phyloP scores from a whole-genome alignment of 2,797 vertebrate genomes.

The Melanotaenia nigrans region DNA sequence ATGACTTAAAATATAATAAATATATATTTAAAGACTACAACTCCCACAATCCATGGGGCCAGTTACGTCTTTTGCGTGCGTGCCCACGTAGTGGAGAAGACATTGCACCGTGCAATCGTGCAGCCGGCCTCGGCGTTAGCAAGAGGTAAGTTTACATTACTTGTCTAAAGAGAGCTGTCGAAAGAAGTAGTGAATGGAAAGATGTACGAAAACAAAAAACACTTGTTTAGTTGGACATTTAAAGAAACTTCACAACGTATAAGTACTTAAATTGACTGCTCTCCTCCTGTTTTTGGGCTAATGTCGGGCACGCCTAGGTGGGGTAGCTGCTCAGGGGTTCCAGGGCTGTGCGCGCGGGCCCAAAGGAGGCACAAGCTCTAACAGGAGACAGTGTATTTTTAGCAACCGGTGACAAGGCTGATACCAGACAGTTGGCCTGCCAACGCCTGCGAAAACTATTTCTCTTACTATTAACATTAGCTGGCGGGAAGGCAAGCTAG shows the following conservation, averaged over 20 bases:
- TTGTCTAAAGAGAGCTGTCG: constrained; percentile 7
- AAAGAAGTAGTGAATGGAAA: constrained; percentile 60
- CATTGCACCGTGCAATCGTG: constrained; percentile 76
- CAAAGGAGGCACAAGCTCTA: constrained; percentile 55
- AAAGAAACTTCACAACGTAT: background rate
- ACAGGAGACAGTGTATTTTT: constrained; percentile 67
- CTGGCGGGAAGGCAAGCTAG: constrained; percentile 17
- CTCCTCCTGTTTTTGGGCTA: constrained; percentile 21
- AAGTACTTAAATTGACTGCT: constrained; percentile 37
- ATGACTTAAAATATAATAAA: too few relatives aligned
- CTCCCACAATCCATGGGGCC: constrained; percentile 57
- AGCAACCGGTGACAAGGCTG: constrained; percentile 47
- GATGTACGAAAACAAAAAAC: constrained; percentile 29
- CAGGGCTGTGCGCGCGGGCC: constrained; percentile 67
- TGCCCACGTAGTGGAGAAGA: constrained; percentile 53
- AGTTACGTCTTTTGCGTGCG: constrained; percentile 56
- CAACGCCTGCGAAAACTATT: constrained; percentile 24
- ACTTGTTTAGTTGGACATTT: constrained; percentile 15
- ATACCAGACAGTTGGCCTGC: constrained; percentile 1
- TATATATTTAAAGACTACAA: constrained; percentile 42
- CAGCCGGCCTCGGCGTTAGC: constrained; percentile 78
- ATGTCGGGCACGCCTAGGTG: constrained; percentile 81
- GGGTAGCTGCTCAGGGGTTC: constrained; percentile 51
- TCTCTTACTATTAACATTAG: constrained; percentile 11
- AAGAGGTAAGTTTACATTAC: constrained; percentile 77